These are phyloP conservation scores for Meleagris gallopavo DNA, from an alignment of 2,113 vertebrate species.

Conservation along the genomic window DNA sequence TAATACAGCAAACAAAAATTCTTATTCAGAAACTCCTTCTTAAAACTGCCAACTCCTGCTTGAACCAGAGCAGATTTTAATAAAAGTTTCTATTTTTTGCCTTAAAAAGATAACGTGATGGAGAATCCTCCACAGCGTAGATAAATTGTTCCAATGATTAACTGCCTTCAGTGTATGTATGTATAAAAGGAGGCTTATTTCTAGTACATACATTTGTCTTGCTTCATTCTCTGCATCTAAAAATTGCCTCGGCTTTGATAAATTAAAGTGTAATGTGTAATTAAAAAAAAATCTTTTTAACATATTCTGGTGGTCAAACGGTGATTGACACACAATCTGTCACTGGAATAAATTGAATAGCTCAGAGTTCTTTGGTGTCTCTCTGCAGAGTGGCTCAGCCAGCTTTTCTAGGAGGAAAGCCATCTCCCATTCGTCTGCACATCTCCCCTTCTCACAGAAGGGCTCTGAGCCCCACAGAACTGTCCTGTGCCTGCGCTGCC, in stretches of 20 bases:
- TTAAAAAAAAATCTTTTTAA: constrained; percentile 29
- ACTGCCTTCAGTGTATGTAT: constrained; percentile 45
- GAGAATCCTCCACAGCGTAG: constrained; percentile 50
- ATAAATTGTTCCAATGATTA: constrained; percentile 61
- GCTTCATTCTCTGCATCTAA: constrained; percentile 50
- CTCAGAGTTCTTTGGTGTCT: constrained; percentile 32
- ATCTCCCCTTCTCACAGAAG: neutral
- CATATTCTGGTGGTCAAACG: neutral
- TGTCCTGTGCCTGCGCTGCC: neutral
- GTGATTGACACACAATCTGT: constrained; percentile 35
- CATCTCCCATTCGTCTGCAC: constrained; percentile 54
- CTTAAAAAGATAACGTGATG: constrained; percentile 58
- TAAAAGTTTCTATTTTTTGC: constrained; percentile 44
- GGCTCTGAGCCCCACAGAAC: neutral
- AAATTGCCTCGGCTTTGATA: constrained; percentile 50
- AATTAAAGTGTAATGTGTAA: constrained; percentile 57
- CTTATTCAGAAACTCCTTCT: constrained; percentile 19
- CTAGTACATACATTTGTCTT: constrained; percentile 57
- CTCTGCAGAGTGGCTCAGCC: neutral
- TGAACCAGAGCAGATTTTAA: constrained; percentile 42
- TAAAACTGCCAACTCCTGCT: constrained; percentile 30
- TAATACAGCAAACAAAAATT: constrained; percentile 17
- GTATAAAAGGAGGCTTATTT: constrained; percentile 57
- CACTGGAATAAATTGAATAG: constrained; percentile 53
- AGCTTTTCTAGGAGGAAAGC: constrained; percentile 56